Conservation (phyloP, 2,888 invertebrate genomes). For the Mesoligia furuncula region DNA sequence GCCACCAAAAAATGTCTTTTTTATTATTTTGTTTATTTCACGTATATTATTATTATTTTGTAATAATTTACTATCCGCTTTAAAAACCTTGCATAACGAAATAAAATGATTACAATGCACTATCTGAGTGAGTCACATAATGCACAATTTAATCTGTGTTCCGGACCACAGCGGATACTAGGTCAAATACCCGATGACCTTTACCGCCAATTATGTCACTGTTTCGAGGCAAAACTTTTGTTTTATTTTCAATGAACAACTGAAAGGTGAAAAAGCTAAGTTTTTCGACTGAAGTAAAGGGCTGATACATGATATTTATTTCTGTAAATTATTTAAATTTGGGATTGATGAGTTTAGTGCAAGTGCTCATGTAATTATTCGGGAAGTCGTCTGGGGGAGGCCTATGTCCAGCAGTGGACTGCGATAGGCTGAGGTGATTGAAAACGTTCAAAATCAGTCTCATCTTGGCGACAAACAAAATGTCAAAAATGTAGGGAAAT, state of each 20-base stretch:
- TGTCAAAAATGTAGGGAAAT: too few species aligned
- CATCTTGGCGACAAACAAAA: too few species aligned
- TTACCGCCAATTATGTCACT: constrained; percentile 49
- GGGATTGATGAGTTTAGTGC: too few species aligned
- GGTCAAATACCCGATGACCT: constrained; percentile 59
- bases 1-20: rapidly evolving
- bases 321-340: background rate
- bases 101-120: constrained; percentile 5
- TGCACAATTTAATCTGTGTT: constrained; percentile 54
- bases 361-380: background rate
- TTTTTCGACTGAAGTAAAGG: background rate
- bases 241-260: constrained; percentile 4
- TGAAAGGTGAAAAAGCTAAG: background rate
- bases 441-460: too few species aligned
- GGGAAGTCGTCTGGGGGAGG: background rate
- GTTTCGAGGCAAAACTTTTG: constrained; percentile 10
- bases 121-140: constrained; percentile 43
- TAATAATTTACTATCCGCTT: background rate
- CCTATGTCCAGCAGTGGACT: too few species aligned
- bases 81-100: background rate
- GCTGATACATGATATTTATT: background rate
- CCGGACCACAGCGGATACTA: constrained; percentile 52
- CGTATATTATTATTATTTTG: background rate
- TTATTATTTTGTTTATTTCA: background rate
- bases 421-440: too few species aligned